Evolutionary conservation across 2,113 vertebrate genomes (phyloP).

Genomic region (Pithys albifrons): DNA sequence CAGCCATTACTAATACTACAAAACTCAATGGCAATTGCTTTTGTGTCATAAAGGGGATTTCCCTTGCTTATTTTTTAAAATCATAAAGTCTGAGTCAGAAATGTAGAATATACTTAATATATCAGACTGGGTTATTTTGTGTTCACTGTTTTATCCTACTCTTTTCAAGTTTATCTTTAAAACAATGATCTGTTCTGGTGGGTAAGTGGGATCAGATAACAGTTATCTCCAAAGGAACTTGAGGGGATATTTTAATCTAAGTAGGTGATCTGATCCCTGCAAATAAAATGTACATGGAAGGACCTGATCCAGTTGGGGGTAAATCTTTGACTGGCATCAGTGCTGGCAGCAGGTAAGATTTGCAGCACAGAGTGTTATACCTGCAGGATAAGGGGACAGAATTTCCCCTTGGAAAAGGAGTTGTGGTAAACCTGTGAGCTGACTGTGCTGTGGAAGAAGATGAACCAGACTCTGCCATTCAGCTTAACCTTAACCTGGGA

Average conservation of each 20-base stretch:
- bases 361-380: rapidly evolving
- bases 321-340: neutral
- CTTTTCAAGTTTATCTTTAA: neutral
- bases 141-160: neutral
- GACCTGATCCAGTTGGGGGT: neutral
- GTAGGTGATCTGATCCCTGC: neutral
- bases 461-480: neutral
- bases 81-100: neutral
- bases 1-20: neutral
- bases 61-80: neutral
- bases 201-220: neutral
- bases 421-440: neutral
- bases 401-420: neutral
- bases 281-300: neutral
- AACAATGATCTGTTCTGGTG: neutral
- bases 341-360: neutral
- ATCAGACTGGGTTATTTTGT: neutral
- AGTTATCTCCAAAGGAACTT: neutral
- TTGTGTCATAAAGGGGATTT: neutral
- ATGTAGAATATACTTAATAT: neutral
- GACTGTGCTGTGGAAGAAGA: rapidly evolving
- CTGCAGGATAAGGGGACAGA: neutral
- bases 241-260: neutral
- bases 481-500: neutral
- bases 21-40: neutral